Evolutionary conservation across 2,113 vertebrate species (phyloP).

Genomic region (Tonatia bakeri): DNA sequence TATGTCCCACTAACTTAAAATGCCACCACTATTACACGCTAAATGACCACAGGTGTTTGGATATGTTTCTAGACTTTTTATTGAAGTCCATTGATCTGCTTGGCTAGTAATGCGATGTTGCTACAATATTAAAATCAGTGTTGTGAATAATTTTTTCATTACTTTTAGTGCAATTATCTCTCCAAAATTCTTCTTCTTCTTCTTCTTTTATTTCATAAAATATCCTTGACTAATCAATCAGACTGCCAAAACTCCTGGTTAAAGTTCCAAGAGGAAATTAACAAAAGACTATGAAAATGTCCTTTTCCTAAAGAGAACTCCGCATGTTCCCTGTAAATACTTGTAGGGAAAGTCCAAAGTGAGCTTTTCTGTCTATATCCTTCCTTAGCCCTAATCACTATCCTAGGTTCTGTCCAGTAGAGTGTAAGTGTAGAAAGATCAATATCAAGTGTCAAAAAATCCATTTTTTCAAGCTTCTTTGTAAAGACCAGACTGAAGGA

Average conservation of each 20-base stretch:
- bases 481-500: neutral
- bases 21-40: neutral
- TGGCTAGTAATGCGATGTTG: neutral
- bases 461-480: neutral
- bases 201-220: neutral
- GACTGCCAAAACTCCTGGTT: slow-evolving; percentile 51
- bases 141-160: slow-evolving; percentile 62
- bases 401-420: neutral
- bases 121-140: slow-evolving; percentile 50
- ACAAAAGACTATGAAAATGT: slow-evolving; percentile 35
- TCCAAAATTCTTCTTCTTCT: slow-evolving; percentile 54
- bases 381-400: neutral
- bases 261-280: slow-evolving; percentile 54
- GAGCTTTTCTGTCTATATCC: neutral
- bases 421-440: neutral
- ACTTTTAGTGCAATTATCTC: slow-evolving; percentile 53
- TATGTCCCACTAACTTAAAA: slow-evolving; percentile 23
- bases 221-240: slow-evolving; percentile 48
- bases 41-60: slow-evolving; percentile 61
- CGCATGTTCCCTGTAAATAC: neutral
- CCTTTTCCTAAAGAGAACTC: neutral
- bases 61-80: slow-evolving; percentile 47
- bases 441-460: neutral
- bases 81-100: slow-evolving; percentile 36
- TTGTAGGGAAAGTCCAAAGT: neutral